These are phyloP conservation scores for Notarius lentiginosus DNA, from an alignment of 2,113 vertebrate genomes.

Conservation along the genomic window DNA sequence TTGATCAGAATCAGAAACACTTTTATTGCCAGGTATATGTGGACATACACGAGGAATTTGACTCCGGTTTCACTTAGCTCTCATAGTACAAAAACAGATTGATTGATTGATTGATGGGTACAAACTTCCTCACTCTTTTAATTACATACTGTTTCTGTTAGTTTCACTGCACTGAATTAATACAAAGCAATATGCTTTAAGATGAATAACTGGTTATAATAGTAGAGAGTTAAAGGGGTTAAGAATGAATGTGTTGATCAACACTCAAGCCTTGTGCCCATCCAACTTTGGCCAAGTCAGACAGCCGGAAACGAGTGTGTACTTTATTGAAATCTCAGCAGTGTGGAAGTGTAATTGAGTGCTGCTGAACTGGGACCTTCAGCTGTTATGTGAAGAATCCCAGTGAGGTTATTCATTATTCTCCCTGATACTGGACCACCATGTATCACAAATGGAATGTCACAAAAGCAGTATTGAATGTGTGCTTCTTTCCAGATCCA, in stretches of 20 bases:
- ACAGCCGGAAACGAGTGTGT: neutral
- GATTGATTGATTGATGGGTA: too few species aligned
- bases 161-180: neutral
- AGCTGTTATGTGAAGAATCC: neutral
- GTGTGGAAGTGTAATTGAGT: conserved; percentile 13
- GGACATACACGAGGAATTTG: too few species aligned
- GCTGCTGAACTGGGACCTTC: conserved; percentile 20
- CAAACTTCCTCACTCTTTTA: neutral
- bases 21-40: too few species aligned
- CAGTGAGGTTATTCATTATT: conserved; percentile 49
- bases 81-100: too few species aligned
- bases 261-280: neutral
- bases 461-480: neutral
- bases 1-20: too few species aligned
- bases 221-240: neutral
- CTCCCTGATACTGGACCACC: conserved; percentile 35
- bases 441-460: conserved; percentile 37
- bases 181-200: neutral
- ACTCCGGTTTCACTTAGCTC: too few species aligned
- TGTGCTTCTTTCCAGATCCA: conserved; percentile 27
- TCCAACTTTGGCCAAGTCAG: conserved; percentile 12
- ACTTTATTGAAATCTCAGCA: neutral
- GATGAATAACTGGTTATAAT: neutral
- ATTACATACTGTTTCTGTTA: neutral
- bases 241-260: neutral